phyloP scores from a whole-genome alignment of 2,797 vertebrate genomes.

The Dermochelys coriacea region DNA sequence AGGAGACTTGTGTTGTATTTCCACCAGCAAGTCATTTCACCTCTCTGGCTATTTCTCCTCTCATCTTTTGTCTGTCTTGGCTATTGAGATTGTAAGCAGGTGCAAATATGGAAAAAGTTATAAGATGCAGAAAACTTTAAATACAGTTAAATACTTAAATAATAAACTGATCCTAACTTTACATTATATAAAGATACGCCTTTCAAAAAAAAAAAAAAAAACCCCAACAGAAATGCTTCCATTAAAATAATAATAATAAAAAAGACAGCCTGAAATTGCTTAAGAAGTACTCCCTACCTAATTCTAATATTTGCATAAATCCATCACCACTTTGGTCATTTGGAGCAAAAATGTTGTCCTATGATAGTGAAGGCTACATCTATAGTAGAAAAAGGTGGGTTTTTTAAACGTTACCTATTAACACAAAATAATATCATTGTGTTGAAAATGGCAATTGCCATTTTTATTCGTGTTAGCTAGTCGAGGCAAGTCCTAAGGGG shows the following conservation, averaged over 20 bases:
- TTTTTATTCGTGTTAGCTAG: too few species aligned
- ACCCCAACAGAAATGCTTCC: background rate
- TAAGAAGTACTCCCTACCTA: background rate
- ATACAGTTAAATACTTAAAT: fast-evolving
- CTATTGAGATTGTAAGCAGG: background rate
- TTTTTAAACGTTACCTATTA: fast-evolving
- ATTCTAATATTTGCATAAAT: background rate
- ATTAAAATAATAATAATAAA: background rate
- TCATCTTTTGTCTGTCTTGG: background rate
- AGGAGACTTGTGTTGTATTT: background rate
- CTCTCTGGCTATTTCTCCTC: background rate
- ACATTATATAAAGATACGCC: background rate
- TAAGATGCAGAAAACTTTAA: background rate
- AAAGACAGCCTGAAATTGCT: background rate
- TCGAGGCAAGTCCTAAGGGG: too few species aligned
- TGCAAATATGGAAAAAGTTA: fast-evolving
- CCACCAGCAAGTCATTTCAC: background rate
- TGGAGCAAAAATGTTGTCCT: background rate
- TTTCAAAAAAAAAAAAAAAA: background rate
- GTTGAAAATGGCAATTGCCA: background rate
- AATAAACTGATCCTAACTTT: background rate
- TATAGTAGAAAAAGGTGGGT: background rate
- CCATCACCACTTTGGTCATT: background rate
- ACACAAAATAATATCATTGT: background rate
- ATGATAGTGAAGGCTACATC: background rate